Conservation (phyloP, 2,113 vertebrate species). For the Tragelaphus strepsiceros region DNA sequence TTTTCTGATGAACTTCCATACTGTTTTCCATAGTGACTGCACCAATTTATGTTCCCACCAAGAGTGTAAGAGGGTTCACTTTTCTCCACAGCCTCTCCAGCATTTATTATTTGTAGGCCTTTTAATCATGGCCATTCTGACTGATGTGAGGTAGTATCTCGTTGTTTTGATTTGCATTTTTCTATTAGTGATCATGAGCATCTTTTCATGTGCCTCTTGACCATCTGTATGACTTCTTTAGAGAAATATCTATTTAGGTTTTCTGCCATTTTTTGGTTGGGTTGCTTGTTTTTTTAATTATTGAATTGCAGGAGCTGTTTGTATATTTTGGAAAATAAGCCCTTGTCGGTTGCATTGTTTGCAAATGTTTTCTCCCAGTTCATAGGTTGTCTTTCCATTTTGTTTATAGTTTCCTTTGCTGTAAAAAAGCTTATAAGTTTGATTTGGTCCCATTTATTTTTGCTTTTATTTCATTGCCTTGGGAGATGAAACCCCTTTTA, state of each 20-base stretch:
- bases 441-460: neutral
- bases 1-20: neutral
- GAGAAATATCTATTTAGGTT: neutral
- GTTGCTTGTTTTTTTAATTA: neutral
- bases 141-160: neutral
- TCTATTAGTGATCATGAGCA: neutral
- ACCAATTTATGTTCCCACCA: neutral
- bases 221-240: neutral
- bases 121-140: neutral
- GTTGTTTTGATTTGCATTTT: neutral
- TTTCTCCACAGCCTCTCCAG: neutral
- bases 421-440: neutral
- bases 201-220: neutral
- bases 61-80: neutral
- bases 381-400: neutral
- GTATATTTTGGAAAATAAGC: neutral
- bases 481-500: neutral
- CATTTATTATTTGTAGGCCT: neutral
- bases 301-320: neutral
- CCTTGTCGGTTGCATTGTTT: neutral
- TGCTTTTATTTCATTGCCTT: neutral
- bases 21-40: neutral
- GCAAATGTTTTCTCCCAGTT: neutral
- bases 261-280: neutral
- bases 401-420: neutral